Conservation (phyloP, 2,113 vertebrate genomes). For the Sterrhoptilus dennistouni region DNA sequence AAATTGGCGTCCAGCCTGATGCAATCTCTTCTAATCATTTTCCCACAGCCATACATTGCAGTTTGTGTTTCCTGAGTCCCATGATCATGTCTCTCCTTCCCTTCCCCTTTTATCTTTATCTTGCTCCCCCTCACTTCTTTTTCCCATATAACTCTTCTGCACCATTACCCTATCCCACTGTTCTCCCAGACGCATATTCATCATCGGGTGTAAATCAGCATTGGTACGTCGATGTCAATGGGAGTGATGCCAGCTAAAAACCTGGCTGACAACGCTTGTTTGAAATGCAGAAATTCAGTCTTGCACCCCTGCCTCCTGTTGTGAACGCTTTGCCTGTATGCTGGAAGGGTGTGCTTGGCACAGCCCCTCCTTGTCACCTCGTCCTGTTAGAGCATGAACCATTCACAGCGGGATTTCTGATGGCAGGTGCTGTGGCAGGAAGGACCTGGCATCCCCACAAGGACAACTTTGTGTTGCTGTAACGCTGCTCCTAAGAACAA, state of each 20-base stretch:
- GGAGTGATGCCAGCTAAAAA: background rate
- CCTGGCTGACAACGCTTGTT: background rate
- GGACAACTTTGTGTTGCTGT: background rate
- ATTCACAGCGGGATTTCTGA: background rate
- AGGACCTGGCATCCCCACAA: background rate
- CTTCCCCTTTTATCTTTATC: constrained; percentile 28
- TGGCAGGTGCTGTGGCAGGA: background rate
- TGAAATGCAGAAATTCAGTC: constrained; percentile 46
- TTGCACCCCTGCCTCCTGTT: background rate
- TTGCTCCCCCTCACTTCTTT: constrained; percentile 9
- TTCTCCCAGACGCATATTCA: constrained; percentile 8
- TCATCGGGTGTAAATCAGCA: background rate
- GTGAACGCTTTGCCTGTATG: background rate
- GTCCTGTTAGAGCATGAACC: background rate
- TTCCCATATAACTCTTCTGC: background rate
- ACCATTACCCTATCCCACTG: background rate
- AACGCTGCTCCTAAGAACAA: background rate
- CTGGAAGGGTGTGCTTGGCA: background rate
- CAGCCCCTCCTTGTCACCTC: background rate
- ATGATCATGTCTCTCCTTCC: background rate
- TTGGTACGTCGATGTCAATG: background rate
- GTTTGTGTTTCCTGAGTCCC: background rate
- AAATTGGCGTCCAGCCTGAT: constrained; percentile 23
- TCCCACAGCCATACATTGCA: background rate
- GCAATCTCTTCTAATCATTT: constrained; percentile 40